Base-by-base conservation (phyloP, 2,888 invertebrate genomes). In the Agrotis ipsilon region DNA sequence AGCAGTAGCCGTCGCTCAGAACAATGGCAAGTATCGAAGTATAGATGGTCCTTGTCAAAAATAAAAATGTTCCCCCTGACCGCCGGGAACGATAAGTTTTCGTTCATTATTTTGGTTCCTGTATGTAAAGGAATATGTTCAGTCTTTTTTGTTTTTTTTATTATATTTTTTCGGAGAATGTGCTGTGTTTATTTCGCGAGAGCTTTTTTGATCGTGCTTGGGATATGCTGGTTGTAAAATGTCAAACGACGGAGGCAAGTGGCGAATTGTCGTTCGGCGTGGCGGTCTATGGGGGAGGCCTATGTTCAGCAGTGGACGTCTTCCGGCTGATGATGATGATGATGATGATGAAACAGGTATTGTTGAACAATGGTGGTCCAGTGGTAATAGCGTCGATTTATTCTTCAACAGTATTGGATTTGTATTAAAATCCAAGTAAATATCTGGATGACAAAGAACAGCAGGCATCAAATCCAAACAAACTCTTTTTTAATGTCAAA, bases 21-120 rank as follows among this genome's bases (percentile, higher is more conserved):
- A 95, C 95, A 95, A 95, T 94, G 91, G 94, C 84, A 87, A 65
- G 66, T 64, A 55, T 27, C 27, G 55, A 55, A 74, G 91, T 92
- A 94, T 94, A 93, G 92, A 95, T 94, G 93, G 94, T 92, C 93
- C 93, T 94, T 94, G 94, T 95, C 93, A 94, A 94, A 94, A 87
- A 93, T 90, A 91, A 94, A 94, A 92, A 92, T 71, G 64, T 39
- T 55, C 86, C 83, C 85, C 74, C 76, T 83, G 85, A 87, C 86
- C 86, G 88, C 87, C 86, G 77, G 68, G 69, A 73, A 88, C 85
- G 89, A 89, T 64, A 58, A 62, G n/a, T 69, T 69, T 73, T 84
- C 76, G 72, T 78, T 77, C 72, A 55, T 82, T 83, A 75, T 78
- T 78, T 78, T 49, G 55, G 51, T 46, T 58, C 54, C 43, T 46